Evolutionary conservation across 2,797 vertebrate species (phyloP), one percentile per base, ranked within the genome.

Genomic region (Gallinago nigripennis): DNA sequence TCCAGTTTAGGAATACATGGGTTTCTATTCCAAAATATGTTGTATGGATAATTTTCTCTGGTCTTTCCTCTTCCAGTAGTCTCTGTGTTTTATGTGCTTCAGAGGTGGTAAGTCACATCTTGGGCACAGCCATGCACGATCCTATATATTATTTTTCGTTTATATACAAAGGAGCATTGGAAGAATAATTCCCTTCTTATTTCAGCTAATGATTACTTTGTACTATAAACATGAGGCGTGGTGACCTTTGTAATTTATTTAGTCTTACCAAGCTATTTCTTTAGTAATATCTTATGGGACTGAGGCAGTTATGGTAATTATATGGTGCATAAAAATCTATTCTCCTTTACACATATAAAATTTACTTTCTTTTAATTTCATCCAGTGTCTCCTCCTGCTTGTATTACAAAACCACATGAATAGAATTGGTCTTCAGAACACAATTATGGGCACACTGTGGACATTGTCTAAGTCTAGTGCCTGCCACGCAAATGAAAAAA

Each of bases 241-340:
- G 39, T 88, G 87, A 86, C 73, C 92, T 94, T 72, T 90, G 35
- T 70, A 88, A 91, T 94, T 94, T 88, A 81, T 93, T 91, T 90
- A 82, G 70, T 83, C 80, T 92, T 81, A 76, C 76, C 28, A 93
- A 65, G 82, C 57, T 63, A 41, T 96, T 94, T 86, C 54, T 81
- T 86, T 63, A 88, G 69, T 78, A 86, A 78, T 92, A 85, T 88
- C 61, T 94, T 92, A 72, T 3, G 81, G 41, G 25, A 16, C 19
- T 83, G 69, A 91, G 77, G 19, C 85, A 90, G 76, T 96, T 92
- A 93, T 58, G 50, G 79, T 90, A 94, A 94, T 96, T 91, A 86
- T 66, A 81, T 53, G 58, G 35, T 72, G 19, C 82, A 90, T 83
- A 94, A 94, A 83, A 83, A 94, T 91, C 54, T 83, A 33, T 92